Percentiles rank a stretch among this genome's conserved stretches.
These are phyloP conservation scores for Dicentrarchus labrax DNA, from an alignment of 2,113 vertebrate genomes.

Conservation along the genomic window DNA sequence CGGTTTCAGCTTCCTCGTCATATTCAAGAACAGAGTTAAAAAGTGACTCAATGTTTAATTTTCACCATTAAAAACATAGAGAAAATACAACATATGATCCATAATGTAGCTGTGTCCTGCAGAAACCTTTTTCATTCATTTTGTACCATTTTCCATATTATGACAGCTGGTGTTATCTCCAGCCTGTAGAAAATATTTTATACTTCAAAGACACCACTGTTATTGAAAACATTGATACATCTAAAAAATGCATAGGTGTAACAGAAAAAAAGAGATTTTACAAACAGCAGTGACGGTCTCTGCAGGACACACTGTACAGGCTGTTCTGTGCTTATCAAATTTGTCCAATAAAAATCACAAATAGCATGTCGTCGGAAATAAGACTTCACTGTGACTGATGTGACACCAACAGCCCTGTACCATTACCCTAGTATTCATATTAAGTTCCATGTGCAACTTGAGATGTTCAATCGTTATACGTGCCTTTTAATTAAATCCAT, in stretches of 20 bases:
- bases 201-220: slow-evolving; percentile 1
- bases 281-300: slow-evolving; percentile 2
- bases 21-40: too few relatives aligned
- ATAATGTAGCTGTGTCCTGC: slow-evolving; percentile 26
- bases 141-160: neutral
- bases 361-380: neutral
- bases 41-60: too few relatives aligned
- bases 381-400: neutral
- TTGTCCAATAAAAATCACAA: neutral
- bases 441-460: slow-evolving; percentile 1
- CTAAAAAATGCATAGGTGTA: slow-evolving; percentile 43
- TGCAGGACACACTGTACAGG: slow-evolving; percentile 32
- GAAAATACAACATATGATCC: neutral
- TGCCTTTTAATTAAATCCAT: neutral
- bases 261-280: neutral
- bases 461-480: neutral
- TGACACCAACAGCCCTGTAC: neutral
- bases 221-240: neutral
- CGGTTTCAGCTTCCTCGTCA: too few relatives aligned
- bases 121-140: neutral
- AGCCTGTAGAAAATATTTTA: slow-evolving; percentile 5
- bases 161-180: slow-evolving; percentile 7
- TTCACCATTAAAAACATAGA: too few relatives aligned
- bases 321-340: slow-evolving; percentile 34
- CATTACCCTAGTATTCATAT: neutral